Percentiles rank a stretch among this genome's conserved stretches.
These are phyloP conservation scores for Rhinoraja longicauda DNA, from an alignment of 2,797 vertebrate species.

Conservation along the genomic window DNA sequence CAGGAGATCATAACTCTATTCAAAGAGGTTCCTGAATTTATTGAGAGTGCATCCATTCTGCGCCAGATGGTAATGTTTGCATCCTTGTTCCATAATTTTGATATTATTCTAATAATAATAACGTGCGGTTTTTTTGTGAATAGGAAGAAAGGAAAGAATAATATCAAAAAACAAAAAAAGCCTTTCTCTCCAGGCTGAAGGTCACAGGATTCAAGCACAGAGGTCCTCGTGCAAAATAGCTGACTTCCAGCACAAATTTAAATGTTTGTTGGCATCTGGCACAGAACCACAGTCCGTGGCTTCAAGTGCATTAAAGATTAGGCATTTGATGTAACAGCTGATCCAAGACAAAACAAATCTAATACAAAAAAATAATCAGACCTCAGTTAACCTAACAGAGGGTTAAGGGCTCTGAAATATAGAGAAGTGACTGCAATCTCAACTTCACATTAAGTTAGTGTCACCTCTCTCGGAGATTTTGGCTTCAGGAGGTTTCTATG, in stretches of 20 bases:
- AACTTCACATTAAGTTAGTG: not conserved
- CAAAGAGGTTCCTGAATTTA: not conserved
- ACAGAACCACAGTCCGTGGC: not conserved
- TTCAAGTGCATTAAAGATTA: constrained; percentile 7
- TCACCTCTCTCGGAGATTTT: not conserved
- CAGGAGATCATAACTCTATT: too few species aligned
- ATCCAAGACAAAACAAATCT: not conserved
- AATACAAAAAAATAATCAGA: not conserved
- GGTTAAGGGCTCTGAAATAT: not conserved
- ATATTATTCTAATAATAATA: too few species aligned
- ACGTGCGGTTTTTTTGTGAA: too few species aligned
- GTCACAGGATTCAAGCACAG: not conserved
- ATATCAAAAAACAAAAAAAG: not conserved
- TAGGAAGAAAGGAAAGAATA: not conserved
- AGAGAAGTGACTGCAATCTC: not conserved
- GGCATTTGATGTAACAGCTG: not conserved
- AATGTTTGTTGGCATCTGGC: not conserved
- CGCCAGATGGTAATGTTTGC: not conserved
- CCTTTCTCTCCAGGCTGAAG: not conserved
- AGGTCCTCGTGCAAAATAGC: not conserved
- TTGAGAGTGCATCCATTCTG: not conserved
- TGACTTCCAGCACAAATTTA: not conserved
- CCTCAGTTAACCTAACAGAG: not conserved
- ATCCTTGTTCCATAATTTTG: not conserved
- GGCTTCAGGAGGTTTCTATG: not conserved